Base-by-base conservation (phyloP, 2,888 invertebrate species). In the Platerodrilus igneus region DNA sequence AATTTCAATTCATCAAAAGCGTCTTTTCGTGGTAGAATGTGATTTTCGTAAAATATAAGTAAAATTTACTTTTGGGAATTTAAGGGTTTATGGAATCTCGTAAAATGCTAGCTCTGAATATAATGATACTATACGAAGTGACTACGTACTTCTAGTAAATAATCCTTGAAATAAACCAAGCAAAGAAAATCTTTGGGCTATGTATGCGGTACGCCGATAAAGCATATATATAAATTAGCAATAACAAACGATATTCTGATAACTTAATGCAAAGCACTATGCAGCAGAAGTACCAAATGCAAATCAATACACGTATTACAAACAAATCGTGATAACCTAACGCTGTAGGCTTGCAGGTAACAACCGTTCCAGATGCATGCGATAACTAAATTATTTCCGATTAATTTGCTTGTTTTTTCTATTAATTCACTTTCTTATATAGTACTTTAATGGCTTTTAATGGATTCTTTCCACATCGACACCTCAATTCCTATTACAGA, bases 221-320 rank as follows among this genome's bases (percentile, higher is more conserved):
- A 49, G 50, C 52, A 45, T 45, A 49, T 46, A 43, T 49, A 51
- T 47, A 47, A 45, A 48, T 50, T 50, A 49, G 48, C 45, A 36
- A 34, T 39, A 48, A 48, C 47, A 48, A 49, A 50, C 52, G 50
- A 50, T 49, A 50, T 50, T 55, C 56, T 56, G 58, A 59, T 58
- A 60, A 59, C 56, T 58, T 56, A 57, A 58, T 60, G 55, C 56
- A 39, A 44, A 52, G 53, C 43, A 56, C 56, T 58, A 56, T 56
- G 52, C 56, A 53, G 53, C 51, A 47, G 50, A 41, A 50, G 51
- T 51, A 49, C 52, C 55, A 48, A 59, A 59, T 59, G 58, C 58
- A 56, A 60, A 60, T 58, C 55, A 52, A 50, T 44, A 59, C 57
- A 59, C 60, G 56, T 58, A 54, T 48, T 48, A 50, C 47, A 46